Conservation (phyloP, 2,113 vertebrate genomes). For the Monopterus albus region DNA sequence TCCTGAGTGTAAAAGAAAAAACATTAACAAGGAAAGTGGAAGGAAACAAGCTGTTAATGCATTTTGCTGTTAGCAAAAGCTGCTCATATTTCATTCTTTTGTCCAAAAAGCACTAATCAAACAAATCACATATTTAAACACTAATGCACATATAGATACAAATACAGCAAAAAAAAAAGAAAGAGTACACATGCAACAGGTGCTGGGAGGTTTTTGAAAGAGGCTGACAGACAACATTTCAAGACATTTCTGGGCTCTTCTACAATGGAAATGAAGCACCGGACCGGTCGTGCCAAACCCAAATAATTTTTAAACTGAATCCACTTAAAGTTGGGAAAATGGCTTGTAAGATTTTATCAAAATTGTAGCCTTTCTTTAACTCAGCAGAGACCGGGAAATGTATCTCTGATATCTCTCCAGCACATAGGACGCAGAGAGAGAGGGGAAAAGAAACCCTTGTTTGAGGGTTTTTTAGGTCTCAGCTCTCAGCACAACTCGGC, state of each 20-base stretch:
- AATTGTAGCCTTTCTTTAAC: conserved; percentile 38
- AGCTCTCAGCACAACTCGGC: conserved; percentile 36
- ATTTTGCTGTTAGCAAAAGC: background rate
- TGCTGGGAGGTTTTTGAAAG: background rate
- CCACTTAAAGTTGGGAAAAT: conserved; percentile 15
- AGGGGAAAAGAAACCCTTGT: conserved; percentile 6
- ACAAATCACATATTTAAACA: background rate
- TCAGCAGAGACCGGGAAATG: background rate
- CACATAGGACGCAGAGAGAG: background rate
- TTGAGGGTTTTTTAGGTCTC: conserved; percentile 32
- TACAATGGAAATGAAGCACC: background rate
- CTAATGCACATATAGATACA: background rate
- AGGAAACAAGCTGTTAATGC: conserved; percentile 1
- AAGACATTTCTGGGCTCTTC: background rate
- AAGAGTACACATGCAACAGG: background rate
- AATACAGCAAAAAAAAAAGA: background rate
- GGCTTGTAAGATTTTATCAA: conserved; percentile 21
- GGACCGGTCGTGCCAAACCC: background rate
- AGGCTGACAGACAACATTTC: background rate
- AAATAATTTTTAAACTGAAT: conserved; percentile 8
- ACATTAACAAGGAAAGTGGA: background rate
- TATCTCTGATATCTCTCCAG: conserved; percentile 20
- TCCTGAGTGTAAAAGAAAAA: conserved; percentile 5
- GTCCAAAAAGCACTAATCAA: background rate
- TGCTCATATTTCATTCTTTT: conserved; percentile 1